A percentile compares a stretch with the other conserved stretches of the same genome.
phyloP scores from a whole-genome alignment of 2,797 vertebrate genomes.

The Neomorphus geoffroyi region DNA sequence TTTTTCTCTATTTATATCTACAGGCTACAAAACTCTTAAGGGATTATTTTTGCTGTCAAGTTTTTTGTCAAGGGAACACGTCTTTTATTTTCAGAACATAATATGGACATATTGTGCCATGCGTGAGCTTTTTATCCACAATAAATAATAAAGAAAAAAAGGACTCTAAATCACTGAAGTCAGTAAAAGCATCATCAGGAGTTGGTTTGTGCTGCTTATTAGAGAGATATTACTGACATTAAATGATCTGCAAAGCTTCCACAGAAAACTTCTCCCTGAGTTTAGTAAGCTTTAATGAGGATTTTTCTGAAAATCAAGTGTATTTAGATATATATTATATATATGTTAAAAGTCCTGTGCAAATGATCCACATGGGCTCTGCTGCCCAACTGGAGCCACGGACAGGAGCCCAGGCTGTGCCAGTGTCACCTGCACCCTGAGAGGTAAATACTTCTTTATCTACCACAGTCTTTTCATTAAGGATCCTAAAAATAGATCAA shows the following conservation, averaged over 20 bases:
- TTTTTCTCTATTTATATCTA: not conserved
- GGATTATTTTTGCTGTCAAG: not conserved
- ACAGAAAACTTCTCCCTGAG: not conserved
- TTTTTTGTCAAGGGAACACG: not conserved
- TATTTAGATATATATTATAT: not conserved
- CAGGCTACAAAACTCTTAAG: not conserved
- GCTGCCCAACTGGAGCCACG: rapidly evolving
- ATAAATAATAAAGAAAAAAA: not conserved
- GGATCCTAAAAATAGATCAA: conserved; percentile 45
- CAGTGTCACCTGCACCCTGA: not conserved
- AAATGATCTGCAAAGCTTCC: not conserved
- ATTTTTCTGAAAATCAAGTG: not conserved
- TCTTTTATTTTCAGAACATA: not conserved
- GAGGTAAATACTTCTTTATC: not conserved
- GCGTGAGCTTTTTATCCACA: not conserved
- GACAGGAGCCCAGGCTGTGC: not conserved
- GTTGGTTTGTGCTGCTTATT: not conserved
- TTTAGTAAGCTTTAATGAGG: not conserved
- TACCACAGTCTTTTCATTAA: not conserved
- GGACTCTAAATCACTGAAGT: not conserved
- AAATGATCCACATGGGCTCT: not conserved
- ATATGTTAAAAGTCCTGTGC: not conserved
- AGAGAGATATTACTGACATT: not conserved
- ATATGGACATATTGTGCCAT: not conserved
- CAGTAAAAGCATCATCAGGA: not conserved